These are phyloP conservation scores for Tor tambroides DNA, from an alignment of 2,113 vertebrate genomes.

Conservation along the genomic window DNA sequence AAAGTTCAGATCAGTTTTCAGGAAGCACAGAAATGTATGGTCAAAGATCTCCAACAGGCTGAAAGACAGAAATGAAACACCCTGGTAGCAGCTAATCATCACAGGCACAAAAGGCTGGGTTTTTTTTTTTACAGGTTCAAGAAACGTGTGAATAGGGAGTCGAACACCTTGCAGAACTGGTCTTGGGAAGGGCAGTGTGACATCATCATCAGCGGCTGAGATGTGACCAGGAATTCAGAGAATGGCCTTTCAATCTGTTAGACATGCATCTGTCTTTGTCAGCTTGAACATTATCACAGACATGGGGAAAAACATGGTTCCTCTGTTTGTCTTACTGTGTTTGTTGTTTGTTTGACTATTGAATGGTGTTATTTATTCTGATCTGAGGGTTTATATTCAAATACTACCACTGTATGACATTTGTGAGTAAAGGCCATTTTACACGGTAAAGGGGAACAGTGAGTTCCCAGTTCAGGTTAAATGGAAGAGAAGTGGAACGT, in stretches of 20 bases:
- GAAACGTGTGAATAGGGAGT: slow-evolving; percentile 23
- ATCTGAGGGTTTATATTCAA: not conserved
- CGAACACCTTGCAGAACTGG: slow-evolving; percentile 30
- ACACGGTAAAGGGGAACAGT: not conserved
- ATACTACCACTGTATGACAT: not conserved
- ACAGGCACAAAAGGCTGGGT: not conserved
- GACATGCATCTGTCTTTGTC: slow-evolving; percentile 37
- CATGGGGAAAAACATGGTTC: slow-evolving; percentile 9
- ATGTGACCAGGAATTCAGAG: slow-evolving; percentile 32
- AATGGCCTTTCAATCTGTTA: slow-evolving; percentile 41
- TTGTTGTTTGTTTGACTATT: not conserved
- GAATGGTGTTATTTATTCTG: not conserved
- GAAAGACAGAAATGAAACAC: slow-evolving; percentile 22
- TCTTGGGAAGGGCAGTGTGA: not conserved
- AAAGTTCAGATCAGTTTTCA: slow-evolving; percentile 26
- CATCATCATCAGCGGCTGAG: slow-evolving; percentile 11
- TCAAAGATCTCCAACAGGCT: slow-evolving; percentile 16
- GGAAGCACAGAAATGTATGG: not conserved
- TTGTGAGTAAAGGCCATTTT: not conserved
- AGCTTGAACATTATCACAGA: slow-evolving; percentile 10
- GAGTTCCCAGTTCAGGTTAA: not conserved
- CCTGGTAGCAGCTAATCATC: not conserved
- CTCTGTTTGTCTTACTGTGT: not conserved
- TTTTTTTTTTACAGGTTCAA: not conserved
- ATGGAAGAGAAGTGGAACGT: not conserved